Conservation (phyloP, 2,113 vertebrate species). For the Ardeotis arabs region DNA sequence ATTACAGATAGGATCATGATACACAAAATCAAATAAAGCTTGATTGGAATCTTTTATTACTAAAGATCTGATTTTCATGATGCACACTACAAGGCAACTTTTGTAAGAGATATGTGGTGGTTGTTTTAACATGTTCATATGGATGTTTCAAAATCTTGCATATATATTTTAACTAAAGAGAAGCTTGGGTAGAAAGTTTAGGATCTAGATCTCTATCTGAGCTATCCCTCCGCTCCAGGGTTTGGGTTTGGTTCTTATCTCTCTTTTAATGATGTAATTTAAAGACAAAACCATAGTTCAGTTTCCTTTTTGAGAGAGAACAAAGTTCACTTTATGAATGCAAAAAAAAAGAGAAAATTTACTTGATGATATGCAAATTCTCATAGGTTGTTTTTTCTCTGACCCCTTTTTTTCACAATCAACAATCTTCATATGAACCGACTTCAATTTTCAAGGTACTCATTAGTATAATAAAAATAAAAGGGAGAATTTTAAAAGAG, state of each 20-base stretch:
- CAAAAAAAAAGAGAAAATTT: background rate
- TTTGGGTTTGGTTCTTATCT: constrained; percentile 62
- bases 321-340: constrained; percentile 58
- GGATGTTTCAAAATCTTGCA: constrained; percentile 52
- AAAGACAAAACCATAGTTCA: constrained; percentile 57
- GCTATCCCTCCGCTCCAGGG: constrained; percentile 28
- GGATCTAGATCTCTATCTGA: constrained; percentile 63
- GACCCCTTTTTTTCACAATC: background rate
- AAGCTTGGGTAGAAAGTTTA: constrained; percentile 27
- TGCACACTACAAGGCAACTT: constrained; percentile 45
- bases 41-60: constrained; percentile 51
- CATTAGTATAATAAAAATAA: constrained; percentile 45
- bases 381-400: constrained; percentile 12
- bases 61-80: constrained; percentile 45
- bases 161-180: constrained; percentile 48
- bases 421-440: constrained; percentile 45
- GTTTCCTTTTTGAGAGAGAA: constrained; percentile 51
- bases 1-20: constrained; percentile 42
- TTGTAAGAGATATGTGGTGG: constrained; percentile 35
- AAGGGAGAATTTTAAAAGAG: background rate
- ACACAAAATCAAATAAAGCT: constrained; percentile 63
- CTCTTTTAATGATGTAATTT: constrained; percentile 44
- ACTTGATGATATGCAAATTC: constrained; percentile 13
- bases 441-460: constrained; percentile 32
- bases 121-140: constrained; percentile 62